Conservation (phyloP, 2,888 invertebrate species). For the Idaea biselata region DNA sequence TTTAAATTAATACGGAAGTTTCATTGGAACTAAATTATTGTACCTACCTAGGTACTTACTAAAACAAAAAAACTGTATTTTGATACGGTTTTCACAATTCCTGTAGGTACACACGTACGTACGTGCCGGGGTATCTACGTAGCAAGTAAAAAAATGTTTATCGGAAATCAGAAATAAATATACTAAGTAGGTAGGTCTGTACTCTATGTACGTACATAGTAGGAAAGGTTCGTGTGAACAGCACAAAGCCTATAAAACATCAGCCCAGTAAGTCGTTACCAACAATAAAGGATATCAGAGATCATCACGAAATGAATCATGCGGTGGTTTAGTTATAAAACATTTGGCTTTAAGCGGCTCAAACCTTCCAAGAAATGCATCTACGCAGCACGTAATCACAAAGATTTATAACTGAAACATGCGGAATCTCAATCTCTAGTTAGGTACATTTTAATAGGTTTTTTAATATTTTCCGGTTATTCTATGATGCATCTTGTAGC, state of each 20-base stretch:
- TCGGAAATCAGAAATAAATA: too few species aligned
- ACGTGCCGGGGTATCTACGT: too few species aligned
- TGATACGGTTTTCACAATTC: too few species aligned
- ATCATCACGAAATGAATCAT: slow-evolving; percentile 65
- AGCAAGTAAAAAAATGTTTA: too few species aligned
- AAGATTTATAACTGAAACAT: slow-evolving; percentile 23
- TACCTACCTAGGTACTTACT: too few species aligned
- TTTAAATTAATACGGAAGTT: neutral
- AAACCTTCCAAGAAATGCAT: slow-evolving; percentile 62
- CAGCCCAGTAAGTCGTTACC: slow-evolving; percentile 46
- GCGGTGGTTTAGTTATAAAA: slow-evolving; percentile 47
- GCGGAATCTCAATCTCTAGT: slow-evolving; percentile 14
- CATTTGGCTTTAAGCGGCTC: slow-evolving; percentile 41
- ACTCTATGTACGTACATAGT: too few species aligned
- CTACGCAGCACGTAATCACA: slow-evolving; percentile 34
- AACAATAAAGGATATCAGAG: slow-evolving; percentile 64
- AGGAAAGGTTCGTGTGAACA: slow-evolving; percentile 19
- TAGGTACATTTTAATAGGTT: slow-evolving; percentile 1
- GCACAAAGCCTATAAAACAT: slow-evolving; percentile 27
- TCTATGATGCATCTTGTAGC: neutral
- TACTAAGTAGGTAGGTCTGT: too few species aligned
- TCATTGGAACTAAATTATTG: neutral
- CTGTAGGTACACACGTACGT: too few species aligned
- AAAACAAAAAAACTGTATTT: too few species aligned
- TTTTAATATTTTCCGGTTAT: neutral